These are phyloP conservation scores for Myodes glareolus DNA, from an alignment of 2,113 vertebrate species.

Conservation along the genomic window DNA sequence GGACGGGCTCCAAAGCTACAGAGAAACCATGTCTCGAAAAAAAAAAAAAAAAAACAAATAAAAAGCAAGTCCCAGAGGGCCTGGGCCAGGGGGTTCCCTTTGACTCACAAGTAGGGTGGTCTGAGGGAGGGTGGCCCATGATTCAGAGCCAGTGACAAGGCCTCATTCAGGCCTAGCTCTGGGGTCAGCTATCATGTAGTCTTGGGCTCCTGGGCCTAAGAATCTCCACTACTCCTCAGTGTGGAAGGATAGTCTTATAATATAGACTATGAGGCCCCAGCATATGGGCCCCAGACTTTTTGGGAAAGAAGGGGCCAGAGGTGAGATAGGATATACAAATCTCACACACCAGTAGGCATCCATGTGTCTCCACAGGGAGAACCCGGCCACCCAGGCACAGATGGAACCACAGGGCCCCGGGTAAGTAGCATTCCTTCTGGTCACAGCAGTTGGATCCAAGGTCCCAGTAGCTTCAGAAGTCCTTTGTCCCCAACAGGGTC, in stretches of 20 bases:
- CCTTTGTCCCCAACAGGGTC: neutral
- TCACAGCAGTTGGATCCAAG: accelerated
- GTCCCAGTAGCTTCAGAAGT: neutral
- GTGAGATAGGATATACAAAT: accelerated
- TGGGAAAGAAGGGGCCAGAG: no score
- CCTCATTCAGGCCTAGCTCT: neutral
- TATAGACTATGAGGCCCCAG: neutral
- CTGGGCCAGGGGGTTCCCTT: neutral
- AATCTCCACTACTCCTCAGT: neutral
- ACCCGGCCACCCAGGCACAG: slow-evolving; percentile 89
- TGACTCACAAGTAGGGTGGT: neutral
- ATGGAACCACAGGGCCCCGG: slow-evolving; percentile 84
- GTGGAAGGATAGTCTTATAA: neutral
- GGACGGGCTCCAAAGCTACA: no score
- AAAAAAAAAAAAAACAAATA: no score
- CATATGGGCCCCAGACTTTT: neutral
- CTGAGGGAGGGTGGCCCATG: accelerated
- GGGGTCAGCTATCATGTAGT: neutral
- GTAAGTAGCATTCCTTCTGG: slow-evolving; percentile 76
- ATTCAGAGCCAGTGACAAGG: neutral
- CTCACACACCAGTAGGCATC: neutral
- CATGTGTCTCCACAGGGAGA: slow-evolving; percentile 86
- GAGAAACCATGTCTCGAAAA: no score
- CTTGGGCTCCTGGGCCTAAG: neutral
- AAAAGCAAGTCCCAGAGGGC: neutral